These are phyloP conservation scores for Cephus pulcher DNA, from an alignment of 2,888 invertebrate species.

Conservation along the genomic window DNA sequence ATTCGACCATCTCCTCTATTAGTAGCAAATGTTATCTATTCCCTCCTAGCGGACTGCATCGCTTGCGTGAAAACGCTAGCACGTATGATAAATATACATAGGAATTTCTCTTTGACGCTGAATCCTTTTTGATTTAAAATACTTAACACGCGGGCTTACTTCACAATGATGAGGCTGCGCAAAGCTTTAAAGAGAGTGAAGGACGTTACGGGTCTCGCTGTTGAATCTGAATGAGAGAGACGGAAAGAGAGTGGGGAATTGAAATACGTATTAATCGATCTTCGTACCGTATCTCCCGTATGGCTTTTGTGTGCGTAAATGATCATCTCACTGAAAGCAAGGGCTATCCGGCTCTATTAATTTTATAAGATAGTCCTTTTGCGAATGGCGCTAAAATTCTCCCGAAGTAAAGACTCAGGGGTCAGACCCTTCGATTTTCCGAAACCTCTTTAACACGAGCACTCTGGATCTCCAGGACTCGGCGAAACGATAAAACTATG, in stretches of 20 bases:
- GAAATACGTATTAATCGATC: not conserved
- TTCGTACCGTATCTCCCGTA: not conserved
- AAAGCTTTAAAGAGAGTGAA: not conserved
- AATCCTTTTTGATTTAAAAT: not conserved
- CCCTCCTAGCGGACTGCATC: not conserved
- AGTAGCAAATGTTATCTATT: not conserved
- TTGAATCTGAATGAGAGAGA: not conserved
- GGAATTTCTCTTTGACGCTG: not conserved
- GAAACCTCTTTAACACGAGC: not conserved
- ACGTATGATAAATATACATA: not conserved
- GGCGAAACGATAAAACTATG: not conserved
- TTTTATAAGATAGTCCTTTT: not conserved
- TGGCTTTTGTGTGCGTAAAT: not conserved
- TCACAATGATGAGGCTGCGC: not conserved
- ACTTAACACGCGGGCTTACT: not conserved
- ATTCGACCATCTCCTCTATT: not conserved
- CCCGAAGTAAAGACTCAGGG: not conserved
- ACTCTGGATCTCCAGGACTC: not conserved
- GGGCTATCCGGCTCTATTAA: not conserved
- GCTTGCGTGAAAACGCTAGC: not conserved
- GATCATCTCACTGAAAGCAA: not conserved
- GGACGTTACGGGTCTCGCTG: not conserved
- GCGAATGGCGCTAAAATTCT: not conserved
- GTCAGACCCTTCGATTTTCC: not conserved
- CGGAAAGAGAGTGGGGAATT: not conserved